These are phyloP conservation scores for Meteorus cinctellus DNA, from an alignment of 2,888 invertebrate species.

Conservation along the genomic window DNA sequence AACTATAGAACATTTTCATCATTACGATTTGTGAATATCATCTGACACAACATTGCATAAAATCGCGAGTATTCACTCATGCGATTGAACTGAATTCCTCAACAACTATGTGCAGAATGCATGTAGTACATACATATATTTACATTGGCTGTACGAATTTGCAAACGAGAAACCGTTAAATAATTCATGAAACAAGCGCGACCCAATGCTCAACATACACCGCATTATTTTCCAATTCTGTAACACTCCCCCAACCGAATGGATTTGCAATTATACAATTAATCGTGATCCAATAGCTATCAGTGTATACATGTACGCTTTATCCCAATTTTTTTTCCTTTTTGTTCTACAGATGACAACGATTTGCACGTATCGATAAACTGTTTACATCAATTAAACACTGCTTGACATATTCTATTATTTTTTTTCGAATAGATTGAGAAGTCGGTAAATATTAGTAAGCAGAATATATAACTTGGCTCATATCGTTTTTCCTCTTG, in stretches of 20 bases:
- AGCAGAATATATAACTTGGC: constrained; percentile 51
- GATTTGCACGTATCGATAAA: too few species aligned
- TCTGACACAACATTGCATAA: neutral
- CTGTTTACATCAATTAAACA: too few species aligned
- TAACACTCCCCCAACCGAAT: constrained; percentile 7
- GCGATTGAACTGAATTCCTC: constrained; percentile 4
- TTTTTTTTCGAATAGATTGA: neutral
- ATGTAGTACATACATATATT: constrained; percentile 5
- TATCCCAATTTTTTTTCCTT: neutral
- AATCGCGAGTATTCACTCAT: neutral
- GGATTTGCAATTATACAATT: constrained; percentile 35
- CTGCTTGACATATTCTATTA: neutral
- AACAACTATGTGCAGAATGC: constrained; percentile 7
- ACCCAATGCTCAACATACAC: constrained; percentile 39
- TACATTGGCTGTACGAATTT: constrained; percentile 38
- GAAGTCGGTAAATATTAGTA: neutral
- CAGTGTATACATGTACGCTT: neutral
- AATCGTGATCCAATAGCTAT: constrained; percentile 24
- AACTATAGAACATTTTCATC: neutral
- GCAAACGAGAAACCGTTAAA: constrained; percentile 39
- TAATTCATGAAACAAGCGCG: constrained; percentile 43
- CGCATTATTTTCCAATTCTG: constrained; percentile 43
- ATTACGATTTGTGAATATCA: constrained; percentile 14
- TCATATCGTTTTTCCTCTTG: constrained; percentile 56
- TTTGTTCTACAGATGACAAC: constrained; percentile 17